Percentiles rank a stretch among this genome's conserved stretches.
phyloP scores from a whole-genome alignment of 1,140 invertebrate species.

The Eciton burchellii region DNA sequence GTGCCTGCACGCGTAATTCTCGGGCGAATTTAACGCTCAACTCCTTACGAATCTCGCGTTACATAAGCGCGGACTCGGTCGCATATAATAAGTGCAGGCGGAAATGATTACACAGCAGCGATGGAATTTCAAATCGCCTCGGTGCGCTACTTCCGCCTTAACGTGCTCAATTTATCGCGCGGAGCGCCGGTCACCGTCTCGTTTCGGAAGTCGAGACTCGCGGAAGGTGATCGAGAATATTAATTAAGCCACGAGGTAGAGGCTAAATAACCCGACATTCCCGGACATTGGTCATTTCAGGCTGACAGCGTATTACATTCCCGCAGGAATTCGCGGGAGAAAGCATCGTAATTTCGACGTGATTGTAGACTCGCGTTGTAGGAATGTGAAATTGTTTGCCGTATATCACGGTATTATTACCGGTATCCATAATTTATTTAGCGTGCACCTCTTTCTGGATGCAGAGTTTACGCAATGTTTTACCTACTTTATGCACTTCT shows the following conservation, averaged over 20 bases:
- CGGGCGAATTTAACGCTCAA: not conserved
- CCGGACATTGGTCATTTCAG: not conserved
- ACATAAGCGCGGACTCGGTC: not conserved
- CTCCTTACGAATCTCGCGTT: not conserved
- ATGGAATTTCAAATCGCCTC: not conserved
- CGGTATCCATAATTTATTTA: constrained; percentile 7
- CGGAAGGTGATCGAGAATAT: not conserved
- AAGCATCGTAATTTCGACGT: not conserved
- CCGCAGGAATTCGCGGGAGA: not conserved
- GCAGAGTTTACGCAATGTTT: not conserved
- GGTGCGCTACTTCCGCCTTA: not conserved
- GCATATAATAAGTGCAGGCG: not conserved
- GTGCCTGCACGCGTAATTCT: too few relatives aligned
- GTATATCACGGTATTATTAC: not conserved
- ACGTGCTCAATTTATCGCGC: not conserved
- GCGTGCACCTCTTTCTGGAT: not conserved
- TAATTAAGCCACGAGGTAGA: not conserved
- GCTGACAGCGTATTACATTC: not conserved
- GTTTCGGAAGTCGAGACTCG: not conserved
- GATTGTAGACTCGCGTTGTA: not conserved
- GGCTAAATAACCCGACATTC: constrained; percentile 16
- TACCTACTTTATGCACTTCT: not conserved
- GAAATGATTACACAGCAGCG: not conserved
- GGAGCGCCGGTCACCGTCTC: not conserved
- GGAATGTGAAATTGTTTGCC: not conserved